Conservation (phyloP, 2,797 vertebrate species). For the Phrynocephalus forsythii region DNA sequence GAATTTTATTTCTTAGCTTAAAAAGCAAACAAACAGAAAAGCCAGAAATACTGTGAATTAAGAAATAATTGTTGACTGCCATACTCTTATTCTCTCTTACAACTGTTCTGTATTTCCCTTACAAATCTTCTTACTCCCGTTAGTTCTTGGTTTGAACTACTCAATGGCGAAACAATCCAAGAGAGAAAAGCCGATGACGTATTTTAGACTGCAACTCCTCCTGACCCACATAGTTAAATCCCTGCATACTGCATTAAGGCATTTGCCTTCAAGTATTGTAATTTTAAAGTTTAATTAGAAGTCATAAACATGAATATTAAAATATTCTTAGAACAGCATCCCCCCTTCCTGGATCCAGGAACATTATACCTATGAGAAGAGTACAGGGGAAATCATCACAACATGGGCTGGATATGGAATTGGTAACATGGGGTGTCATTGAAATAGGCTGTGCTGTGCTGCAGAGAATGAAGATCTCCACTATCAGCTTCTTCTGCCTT, state of each 20-base stretch:
- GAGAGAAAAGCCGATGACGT: conserved; percentile 33
- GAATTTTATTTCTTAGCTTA: neutral
- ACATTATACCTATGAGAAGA: neutral
- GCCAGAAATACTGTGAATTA: conserved; percentile 7
- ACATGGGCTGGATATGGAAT: neutral
- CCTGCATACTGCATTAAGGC: conserved; percentile 12
- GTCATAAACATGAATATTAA: neutral
- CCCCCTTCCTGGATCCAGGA: neutral
- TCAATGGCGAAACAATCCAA: conserved; percentile 19
- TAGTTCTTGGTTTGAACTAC: conserved; percentile 5
- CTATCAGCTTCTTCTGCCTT: neutral
- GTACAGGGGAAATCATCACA: neutral
- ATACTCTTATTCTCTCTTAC: neutral
- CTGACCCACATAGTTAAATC: conserved; percentile 46
- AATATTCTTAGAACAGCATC: conserved; percentile 33
- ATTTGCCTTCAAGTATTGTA: conserved; percentile 1
- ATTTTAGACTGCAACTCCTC: conserved; percentile 19
- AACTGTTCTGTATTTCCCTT: neutral
- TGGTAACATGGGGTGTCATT: neutral
- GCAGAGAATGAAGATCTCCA: neutral
- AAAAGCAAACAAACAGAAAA: too few species aligned
- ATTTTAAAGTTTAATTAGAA: conserved; percentile 46
- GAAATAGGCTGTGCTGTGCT: neutral
- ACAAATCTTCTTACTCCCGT: neutral
- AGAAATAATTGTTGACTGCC: neutral